Conservation (phyloP, 2,113 vertebrate genomes). For the Typhlomys cinereus region DNA sequence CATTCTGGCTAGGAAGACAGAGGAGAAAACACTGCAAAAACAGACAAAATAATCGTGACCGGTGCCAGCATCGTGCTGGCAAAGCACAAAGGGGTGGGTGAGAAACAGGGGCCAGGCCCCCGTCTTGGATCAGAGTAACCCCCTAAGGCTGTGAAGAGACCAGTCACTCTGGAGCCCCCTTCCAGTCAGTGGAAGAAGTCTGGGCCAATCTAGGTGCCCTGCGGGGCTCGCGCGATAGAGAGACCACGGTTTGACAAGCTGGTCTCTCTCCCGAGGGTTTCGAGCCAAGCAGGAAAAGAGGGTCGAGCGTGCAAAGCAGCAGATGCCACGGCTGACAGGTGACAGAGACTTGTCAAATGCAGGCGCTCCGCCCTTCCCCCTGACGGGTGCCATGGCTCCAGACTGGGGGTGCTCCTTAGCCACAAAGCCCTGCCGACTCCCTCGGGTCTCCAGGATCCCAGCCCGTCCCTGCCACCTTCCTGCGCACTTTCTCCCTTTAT, state of each 20-base stretch:
- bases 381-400: neutral
- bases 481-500: conserved; percentile 65
- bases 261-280: neutral
- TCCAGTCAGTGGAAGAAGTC: neutral
- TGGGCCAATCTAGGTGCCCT: neutral
- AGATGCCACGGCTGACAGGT: neutral
- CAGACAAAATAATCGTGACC: neutral
- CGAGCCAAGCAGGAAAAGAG: neutral
- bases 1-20: neutral
- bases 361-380: neutral
- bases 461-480: conserved; percentile 1
- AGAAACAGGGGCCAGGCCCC: neutral
- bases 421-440: neutral
- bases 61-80: neutral
- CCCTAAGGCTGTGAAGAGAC: neutral
- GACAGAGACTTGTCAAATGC: neutral
- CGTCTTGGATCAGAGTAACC: neutral
- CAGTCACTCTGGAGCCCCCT: neutral
- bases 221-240: fast-evolving
- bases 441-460: neutral
- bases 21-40: neutral
- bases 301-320: neutral
- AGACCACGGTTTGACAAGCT: fast-evolving
- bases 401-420: neutral
- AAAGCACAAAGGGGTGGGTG: neutral